phyloP scores from a whole-genome alignment of 2,797 vertebrate species.

The Poeciliopsis paucimaculata region DNA sequence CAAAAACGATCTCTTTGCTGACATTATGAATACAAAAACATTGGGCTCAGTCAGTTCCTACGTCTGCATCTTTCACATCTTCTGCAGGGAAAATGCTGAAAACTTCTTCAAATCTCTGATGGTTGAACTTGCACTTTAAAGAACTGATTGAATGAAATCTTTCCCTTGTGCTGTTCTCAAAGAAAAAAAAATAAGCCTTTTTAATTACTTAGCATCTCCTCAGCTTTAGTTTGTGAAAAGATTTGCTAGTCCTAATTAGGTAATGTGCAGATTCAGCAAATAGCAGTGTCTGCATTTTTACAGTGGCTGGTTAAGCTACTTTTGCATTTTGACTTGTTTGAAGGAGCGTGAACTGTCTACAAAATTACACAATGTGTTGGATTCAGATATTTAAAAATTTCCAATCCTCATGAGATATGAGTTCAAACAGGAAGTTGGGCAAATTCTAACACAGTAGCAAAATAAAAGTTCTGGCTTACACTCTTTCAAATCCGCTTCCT shows the following conservation, averaged over 20 bases:
- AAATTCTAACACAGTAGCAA: constrained; percentile 44
- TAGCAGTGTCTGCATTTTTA: neutral
- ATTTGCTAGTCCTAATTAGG: constrained; percentile 6
- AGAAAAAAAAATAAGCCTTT: neutral
- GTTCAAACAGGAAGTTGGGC: constrained; percentile 60
- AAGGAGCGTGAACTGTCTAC: constrained; percentile 17
- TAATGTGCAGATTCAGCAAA: constrained; percentile 3
- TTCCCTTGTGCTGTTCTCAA: neutral
- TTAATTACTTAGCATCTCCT: neutral
- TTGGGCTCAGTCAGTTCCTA: neutral
- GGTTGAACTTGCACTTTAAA: neutral
- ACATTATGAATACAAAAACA: neutral
- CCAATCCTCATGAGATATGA: constrained; percentile 38
- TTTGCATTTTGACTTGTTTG: constrained; percentile 21
- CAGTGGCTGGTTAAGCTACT: constrained; percentile 17
- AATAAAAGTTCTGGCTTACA: constrained; percentile 42
- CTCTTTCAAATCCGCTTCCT: constrained; percentile 67
- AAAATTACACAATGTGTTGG: constrained; percentile 56
- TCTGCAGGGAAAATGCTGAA: constrained; percentile 1
- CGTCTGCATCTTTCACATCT: neutral
- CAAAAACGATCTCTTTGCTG: neutral
- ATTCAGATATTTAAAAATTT: constrained; percentile 61
- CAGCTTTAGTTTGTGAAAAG: constrained; percentile 1
- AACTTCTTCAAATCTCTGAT: neutral
- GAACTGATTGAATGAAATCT: neutral